These are phyloP conservation scores for Lepidocyrtoides sp. DNA, from an alignment of 2,888 invertebrate genomes.

Conservation along the genomic window DNA sequence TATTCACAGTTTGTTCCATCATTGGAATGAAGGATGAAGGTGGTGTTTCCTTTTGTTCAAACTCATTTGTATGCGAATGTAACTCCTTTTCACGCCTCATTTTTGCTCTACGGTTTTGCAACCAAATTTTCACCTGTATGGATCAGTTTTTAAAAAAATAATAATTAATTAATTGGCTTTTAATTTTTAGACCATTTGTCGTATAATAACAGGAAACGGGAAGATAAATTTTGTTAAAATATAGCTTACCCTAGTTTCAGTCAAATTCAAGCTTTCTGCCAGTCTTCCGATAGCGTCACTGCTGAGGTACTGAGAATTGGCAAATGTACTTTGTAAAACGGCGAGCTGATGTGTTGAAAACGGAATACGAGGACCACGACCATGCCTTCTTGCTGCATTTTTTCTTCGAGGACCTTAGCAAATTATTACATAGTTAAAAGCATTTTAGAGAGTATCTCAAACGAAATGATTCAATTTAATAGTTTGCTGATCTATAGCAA, in stretches of 20 bases:
- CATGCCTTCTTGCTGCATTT: conserved; percentile 87
- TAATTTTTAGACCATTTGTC: too few relatives aligned
- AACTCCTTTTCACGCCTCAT: conserved; percentile 78
- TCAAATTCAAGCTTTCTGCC: conserved; percentile 89
- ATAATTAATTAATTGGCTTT: too few relatives aligned
- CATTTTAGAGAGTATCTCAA: neutral
- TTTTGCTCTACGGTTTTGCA: conserved; percentile 82
- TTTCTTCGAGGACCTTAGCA: conserved; percentile 6
- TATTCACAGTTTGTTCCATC: neutral
- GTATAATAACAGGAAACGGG: neutral
- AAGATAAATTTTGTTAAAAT: neutral
- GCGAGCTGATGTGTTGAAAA: conserved; percentile 91
- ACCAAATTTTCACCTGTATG: conserved; percentile 69
- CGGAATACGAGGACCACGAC: conserved; percentile 91
- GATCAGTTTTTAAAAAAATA: too few relatives aligned
- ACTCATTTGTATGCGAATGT: neutral
- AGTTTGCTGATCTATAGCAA: too few relatives aligned
- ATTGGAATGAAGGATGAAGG: neutral
- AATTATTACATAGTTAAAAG: neutral
- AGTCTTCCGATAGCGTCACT: conserved; percentile 90
- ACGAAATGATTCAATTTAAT: neutral
- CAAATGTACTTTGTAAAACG: conserved; percentile 91
- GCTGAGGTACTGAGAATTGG: conserved; percentile 90
- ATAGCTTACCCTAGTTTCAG: conserved; percentile 90
- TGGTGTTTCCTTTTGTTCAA: neutral